Percentiles rank a stretch among this genome's conserved stretches.
phyloP scores from a whole-genome alignment of 2,888 invertebrate genomes.

The Carabus problematicus region DNA sequence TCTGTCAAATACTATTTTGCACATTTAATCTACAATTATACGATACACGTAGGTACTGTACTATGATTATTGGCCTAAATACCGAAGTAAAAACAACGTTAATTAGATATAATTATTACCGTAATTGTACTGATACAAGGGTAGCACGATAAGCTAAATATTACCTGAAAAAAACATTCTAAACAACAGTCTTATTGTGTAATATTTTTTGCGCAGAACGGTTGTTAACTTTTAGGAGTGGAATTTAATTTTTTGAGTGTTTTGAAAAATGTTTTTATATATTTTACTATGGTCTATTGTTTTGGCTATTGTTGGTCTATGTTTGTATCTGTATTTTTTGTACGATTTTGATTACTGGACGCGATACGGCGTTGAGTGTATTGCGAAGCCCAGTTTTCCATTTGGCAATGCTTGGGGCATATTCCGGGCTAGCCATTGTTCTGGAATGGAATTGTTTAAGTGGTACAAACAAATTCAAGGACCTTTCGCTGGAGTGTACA shows the following conservation, averaged over 20 bases:
- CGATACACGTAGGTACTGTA: too few species aligned
- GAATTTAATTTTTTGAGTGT: not conserved
- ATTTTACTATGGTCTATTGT: slow-evolving; percentile 9
- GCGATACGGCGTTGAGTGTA: slow-evolving; percentile 8
- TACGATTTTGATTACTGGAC: slow-evolving; percentile 17
- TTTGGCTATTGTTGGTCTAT: not conserved
- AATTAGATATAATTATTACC: not conserved
- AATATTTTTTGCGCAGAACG: too few species aligned
- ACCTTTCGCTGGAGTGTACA: slow-evolving; percentile 26
- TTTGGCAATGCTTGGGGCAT: slow-evolving; percentile 14
- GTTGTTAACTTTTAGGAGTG: too few species aligned
- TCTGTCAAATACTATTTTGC: too few species aligned
- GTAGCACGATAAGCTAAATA: not conserved
- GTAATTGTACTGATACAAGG: too few species aligned
- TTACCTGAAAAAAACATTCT: slow-evolving; percentile 7
- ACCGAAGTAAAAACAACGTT: not conserved
- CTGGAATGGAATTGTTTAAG: not conserved
- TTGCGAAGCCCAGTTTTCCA: slow-evolving; percentile 10
- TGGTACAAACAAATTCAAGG: slow-evolving; percentile 16
- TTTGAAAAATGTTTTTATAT: slow-evolving; percentile 1
- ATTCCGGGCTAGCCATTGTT: not conserved
- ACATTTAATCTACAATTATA: too few species aligned
- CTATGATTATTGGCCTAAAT: too few species aligned
- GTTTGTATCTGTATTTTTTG: slow-evolving; percentile 9
- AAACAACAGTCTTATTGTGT: too few species aligned